Evolutionary conservation across 2,888 invertebrate species (phyloP).

Genomic region (Linyphia triangularis): DNA sequence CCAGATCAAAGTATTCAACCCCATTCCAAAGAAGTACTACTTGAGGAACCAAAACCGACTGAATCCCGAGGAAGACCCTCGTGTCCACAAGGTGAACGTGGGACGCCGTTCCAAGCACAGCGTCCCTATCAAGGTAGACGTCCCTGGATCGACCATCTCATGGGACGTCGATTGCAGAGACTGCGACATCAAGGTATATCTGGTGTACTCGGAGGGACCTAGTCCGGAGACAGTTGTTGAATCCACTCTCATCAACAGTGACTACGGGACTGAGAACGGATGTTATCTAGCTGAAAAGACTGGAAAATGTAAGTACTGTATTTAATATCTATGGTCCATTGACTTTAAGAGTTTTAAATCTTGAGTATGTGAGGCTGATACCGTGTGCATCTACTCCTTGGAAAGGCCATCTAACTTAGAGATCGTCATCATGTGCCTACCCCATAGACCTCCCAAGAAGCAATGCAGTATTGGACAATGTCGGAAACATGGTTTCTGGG

Average conservation of each 20-base stretch:
- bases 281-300: constrained; percentile 13
- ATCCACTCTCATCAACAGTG: not conserved
- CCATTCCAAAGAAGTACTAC: constrained; percentile 43
- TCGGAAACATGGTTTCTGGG: too few relatives aligned
- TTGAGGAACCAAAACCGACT: constrained; percentile 35
- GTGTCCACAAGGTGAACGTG: constrained; percentile 35
- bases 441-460: too few relatives aligned
- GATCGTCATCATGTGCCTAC: too few relatives aligned
- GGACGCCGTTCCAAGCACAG: constrained; percentile 59
- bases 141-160: not conserved
- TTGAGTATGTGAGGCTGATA: too few relatives aligned
- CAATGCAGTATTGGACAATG: too few relatives aligned
- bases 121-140: constrained; percentile 16
- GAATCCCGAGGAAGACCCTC: not conserved
- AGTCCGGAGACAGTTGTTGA: not conserved
- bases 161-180: constrained; percentile 63
- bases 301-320: constrained; percentile 54
- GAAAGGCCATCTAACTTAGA: too few relatives aligned
- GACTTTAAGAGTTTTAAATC: too few relatives aligned
- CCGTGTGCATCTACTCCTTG: too few relatives aligned
- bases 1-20: constrained; percentile 33
- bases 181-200: constrained; percentile 24
- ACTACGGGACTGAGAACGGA: constrained; percentile 38
- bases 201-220: constrained; percentile 22
- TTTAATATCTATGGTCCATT: too few relatives aligned